A percentile compares a stretch with the other conserved stretches of the same genome.
Conservation (phyloP, 2,888 invertebrate genomes). For the Euplexia lucipara region DNA sequence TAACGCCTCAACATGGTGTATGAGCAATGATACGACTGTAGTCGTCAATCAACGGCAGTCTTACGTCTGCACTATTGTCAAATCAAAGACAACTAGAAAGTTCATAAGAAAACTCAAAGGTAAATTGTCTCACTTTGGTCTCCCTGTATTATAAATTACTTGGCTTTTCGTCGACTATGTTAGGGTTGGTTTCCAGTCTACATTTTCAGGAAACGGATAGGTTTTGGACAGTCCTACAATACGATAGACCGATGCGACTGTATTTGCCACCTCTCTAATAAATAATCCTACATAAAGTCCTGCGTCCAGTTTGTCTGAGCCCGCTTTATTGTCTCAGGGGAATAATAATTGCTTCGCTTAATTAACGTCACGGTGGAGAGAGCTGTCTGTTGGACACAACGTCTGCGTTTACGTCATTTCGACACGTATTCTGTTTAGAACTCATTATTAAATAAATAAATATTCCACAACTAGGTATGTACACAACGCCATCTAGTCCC, state of each 20-base stretch:
- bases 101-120: neutral
- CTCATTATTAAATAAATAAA: too few relatives aligned
- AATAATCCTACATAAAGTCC: neutral
- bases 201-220: too few relatives aligned
- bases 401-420: slow-evolving; percentile 4
- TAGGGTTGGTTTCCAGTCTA: too few relatives aligned
- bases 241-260: too few relatives aligned
- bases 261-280: too few relatives aligned
- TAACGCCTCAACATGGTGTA: slow-evolving; percentile 25
- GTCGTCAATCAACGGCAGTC: neutral
- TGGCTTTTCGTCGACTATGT: too few relatives aligned
- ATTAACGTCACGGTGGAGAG: slow-evolving; percentile 58
- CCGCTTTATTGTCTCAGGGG: slow-evolving; percentile 46
- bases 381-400: slow-evolving; percentile 14
- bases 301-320: slow-evolving; percentile 31
- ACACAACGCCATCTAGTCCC: too few relatives aligned
- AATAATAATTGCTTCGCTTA: slow-evolving; percentile 54
- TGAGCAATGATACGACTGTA: slow-evolving; percentile 18
- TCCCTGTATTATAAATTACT: too few relatives aligned
- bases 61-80: too few relatives aligned
- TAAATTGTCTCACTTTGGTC: too few relatives aligned
- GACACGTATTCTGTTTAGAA: slow-evolving; percentile 66
- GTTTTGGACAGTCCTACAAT: too few relatives aligned
- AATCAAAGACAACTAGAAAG: neutral
- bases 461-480: too few relatives aligned